A percentile compares a stretch with the other conserved stretches of the same genome.
phyloP scores from a whole-genome alignment of 2,888 invertebrate species.

The Drosophila prolongata region DNA sequence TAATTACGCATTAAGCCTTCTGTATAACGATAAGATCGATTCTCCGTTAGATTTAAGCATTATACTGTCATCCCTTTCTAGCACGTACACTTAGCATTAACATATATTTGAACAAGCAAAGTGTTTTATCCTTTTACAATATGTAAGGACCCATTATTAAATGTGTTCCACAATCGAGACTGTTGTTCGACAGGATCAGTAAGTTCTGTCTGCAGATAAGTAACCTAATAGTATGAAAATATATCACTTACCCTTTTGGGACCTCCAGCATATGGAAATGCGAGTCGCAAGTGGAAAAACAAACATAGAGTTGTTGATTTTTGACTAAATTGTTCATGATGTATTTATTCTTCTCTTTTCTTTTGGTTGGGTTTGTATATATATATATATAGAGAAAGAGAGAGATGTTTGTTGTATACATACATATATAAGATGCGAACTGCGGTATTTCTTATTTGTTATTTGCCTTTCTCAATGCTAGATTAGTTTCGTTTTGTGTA shows the following conservation, averaged over 20 bases:
- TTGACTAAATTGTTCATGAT: constrained; percentile 77
- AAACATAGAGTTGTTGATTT: constrained; percentile 54
- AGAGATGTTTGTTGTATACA: constrained; percentile 15
- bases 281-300: constrained; percentile 4
- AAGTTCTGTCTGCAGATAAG: background rate
- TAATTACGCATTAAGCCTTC: too few relatives aligned
- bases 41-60: too few relatives aligned
- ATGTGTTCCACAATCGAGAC: too few relatives aligned
- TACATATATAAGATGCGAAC: constrained; percentile 38
- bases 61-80: too few relatives aligned
- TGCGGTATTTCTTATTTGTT: constrained; percentile 48
- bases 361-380: constrained; percentile 20
- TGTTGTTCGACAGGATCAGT: too few relatives aligned
- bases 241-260: background rate
- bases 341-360: constrained; percentile 62
- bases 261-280: background rate
- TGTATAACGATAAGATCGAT: too few relatives aligned
- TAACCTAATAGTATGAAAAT: too few relatives aligned
- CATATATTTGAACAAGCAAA: too few relatives aligned
- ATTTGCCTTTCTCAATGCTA: constrained; percentile 35
- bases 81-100: too few relatives aligned
- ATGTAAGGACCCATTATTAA: too few relatives aligned
- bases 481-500: constrained; percentile 50
- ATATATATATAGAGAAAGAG: constrained; percentile 21
- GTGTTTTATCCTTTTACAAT: too few relatives aligned